phyloP scores from a whole-genome alignment of 2,888 invertebrate species.

The Eristalis pertinax region DNA sequence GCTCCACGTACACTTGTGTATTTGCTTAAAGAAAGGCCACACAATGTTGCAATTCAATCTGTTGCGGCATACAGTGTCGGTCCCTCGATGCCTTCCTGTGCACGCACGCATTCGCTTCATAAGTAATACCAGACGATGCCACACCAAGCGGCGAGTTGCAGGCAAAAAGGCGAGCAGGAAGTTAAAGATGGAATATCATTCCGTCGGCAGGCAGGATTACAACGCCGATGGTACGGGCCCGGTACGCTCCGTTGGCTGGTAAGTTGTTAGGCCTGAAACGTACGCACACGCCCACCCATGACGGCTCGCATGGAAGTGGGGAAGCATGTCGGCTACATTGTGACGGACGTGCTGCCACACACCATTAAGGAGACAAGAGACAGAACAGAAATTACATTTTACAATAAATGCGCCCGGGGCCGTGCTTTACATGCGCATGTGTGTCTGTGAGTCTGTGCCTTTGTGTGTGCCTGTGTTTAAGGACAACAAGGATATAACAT shows the following conservation, averaged over 20 bases:
- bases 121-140: background rate
- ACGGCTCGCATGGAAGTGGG: conserved; percentile 4
- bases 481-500: conserved; percentile 38
- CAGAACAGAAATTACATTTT: conserved; percentile 54
- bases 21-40: conserved; percentile 55
- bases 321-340: conserved; percentile 51
- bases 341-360: conserved; percentile 62
- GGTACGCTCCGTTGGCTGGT: conserved; percentile 8
- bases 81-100: conserved; percentile 34
- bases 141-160: background rate
- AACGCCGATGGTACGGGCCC: conserved; percentile 37
- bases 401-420: conserved; percentile 51
- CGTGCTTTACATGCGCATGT: conserved; percentile 15
- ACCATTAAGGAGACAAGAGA: conserved; percentile 62
- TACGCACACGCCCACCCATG: background rate
- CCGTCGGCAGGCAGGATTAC: conserved; percentile 45
- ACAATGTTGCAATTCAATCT: conserved; percentile 69
- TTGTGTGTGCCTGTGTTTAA: conserved; percentile 28
- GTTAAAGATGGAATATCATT: conserved; percentile 57
- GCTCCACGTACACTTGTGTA: conserved; percentile 42
- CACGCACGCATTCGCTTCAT: conserved; percentile 57
- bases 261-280: background rate
- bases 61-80: conserved; percentile 55
- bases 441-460: background rate
- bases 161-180: conserved; percentile 33